phyloP scores from a whole-genome alignment of 1,140 invertebrate genomes.

The Lamellibrachia luymesi region DNA sequence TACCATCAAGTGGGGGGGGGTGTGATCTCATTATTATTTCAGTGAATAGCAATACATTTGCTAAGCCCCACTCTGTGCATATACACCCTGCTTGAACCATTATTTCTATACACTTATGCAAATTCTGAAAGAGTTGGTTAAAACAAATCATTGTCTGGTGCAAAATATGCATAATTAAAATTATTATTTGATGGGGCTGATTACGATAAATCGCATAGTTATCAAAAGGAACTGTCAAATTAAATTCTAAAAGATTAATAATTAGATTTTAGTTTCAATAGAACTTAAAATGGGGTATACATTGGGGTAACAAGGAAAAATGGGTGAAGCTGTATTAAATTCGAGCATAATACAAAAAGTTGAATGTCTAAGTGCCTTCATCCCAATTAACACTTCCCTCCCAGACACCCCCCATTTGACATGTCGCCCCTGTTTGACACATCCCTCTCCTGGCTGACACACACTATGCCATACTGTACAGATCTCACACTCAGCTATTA shows the following conservation, averaged over 20 bases:
- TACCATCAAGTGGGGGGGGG: background rate
- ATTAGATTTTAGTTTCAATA: background rate
- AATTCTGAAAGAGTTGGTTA: background rate
- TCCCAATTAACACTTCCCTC: too few relatives aligned
- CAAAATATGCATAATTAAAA: background rate
- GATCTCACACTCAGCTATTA: background rate
- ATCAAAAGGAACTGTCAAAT: background rate
- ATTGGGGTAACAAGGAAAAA: background rate
- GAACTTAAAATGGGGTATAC: background rate
- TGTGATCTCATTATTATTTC: background rate
- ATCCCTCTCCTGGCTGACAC: too few relatives aligned
- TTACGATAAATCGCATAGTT: background rate
- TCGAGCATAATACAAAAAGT: background rate
- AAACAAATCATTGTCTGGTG: background rate
- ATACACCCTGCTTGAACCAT: background rate
- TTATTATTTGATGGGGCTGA: too few relatives aligned
- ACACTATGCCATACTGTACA: too few relatives aligned
- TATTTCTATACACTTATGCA: background rate
- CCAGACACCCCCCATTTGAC: too few relatives aligned
- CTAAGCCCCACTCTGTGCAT: background rate
- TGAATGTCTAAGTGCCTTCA: background rate
- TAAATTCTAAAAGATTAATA: background rate
- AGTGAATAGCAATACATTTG: background rate
- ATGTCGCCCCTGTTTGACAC: too few relatives aligned
- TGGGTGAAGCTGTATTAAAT: background rate